phyloP scores from a whole-genome alignment of 1,140 invertebrate genomes.

The Eubasilissa regina region DNA sequence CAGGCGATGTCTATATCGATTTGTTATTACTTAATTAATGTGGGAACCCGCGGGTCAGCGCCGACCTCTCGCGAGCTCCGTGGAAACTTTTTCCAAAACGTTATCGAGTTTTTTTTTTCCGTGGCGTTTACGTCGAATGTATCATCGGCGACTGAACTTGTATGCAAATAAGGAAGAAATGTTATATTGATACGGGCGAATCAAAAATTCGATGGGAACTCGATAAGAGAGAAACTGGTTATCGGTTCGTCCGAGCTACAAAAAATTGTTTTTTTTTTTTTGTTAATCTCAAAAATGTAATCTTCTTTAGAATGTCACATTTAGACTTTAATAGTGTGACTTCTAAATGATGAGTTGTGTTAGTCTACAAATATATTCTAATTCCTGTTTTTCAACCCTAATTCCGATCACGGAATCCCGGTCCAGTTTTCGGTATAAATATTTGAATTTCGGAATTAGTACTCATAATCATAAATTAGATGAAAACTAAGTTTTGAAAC shows the following conservation, averaged over 20 bases:
- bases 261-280: not conserved
- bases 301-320: no score
- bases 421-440: no score
- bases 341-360: no score
- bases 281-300: not conserved
- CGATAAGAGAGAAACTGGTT: no score
- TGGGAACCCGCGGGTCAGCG: conserved; percentile 55
- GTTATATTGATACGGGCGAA: not conserved
- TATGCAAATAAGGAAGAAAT: conserved; percentile 28
- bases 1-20: conserved; percentile 56
- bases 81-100: conserved; percentile 21
- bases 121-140: not conserved
- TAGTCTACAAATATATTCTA: no score
- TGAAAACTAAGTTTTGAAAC: no score
- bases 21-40: conserved; percentile 60
- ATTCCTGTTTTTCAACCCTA: no score
- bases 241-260: not conserved
- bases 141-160: conserved; percentile 3
- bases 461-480: no score
- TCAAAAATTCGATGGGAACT: conserved; percentile 8
- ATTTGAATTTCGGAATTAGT: no score
- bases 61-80: not conserved
- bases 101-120: not conserved
- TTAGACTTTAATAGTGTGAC: no score
- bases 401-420: no score